Percentiles rank a stretch among this genome's conserved stretches.
These are phyloP conservation scores for Rhinolophus ferrumequinum DNA, from an alignment of 2,113 vertebrate species.

Conservation along the genomic window DNA sequence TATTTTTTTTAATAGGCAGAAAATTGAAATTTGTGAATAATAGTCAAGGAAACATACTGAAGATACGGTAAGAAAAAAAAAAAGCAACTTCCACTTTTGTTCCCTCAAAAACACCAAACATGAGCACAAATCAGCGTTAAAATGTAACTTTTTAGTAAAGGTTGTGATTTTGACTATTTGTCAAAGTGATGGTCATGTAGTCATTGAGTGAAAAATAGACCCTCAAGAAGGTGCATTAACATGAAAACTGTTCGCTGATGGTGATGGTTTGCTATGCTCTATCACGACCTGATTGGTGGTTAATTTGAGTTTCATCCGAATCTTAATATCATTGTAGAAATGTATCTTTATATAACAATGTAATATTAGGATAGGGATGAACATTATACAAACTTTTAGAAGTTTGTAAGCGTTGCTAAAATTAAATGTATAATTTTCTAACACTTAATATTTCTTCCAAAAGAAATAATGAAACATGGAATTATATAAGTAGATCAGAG, in stretches of 20 bases:
- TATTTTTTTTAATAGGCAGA: conserved; percentile 1
- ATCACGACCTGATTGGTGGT: background rate
- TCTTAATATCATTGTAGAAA: background rate
- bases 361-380: background rate
- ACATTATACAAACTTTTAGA: background rate
- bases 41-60: conserved; percentile 5
- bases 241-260: background rate
- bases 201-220: background rate
- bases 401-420: background rate
- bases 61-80: background rate
- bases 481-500: background rate
- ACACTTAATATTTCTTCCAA: background rate
- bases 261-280: background rate
- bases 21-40: conserved; percentile 11
- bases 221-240: background rate
- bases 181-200: background rate
- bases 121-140: background rate
- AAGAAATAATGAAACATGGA: background rate
- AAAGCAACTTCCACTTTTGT: background rate
- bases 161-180: background rate
- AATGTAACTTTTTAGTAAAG: background rate
- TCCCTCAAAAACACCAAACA: background rate
- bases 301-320: background rate
- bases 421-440: background rate
- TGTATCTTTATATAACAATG: background rate